Evolutionary conservation across 2,888 invertebrate genomes (phyloP).

Genomic region (Hesperia comma): DNA sequence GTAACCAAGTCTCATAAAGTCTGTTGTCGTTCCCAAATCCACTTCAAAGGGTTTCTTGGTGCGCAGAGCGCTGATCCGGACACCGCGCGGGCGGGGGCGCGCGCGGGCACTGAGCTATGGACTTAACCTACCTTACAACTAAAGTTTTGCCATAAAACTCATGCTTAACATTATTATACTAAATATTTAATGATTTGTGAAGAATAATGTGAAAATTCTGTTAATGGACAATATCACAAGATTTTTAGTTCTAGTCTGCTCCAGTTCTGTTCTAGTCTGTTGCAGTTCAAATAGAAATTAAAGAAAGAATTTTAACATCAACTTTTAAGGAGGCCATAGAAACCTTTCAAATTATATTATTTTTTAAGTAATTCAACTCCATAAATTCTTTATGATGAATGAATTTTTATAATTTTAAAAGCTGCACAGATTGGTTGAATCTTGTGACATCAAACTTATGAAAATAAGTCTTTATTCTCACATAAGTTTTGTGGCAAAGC

Average conservation of each 20-base stretch:
- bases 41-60: slow-evolving; percentile 71
- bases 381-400: no score
- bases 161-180: slow-evolving; percentile 8
- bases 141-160: slow-evolving; percentile 45
- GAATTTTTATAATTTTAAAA: no score
- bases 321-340: no score
- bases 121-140: slow-evolving; percentile 61
- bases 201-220: background rate
- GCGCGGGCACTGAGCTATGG: slow-evolving; percentile 75
- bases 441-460: background rate
- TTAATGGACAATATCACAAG: background rate
- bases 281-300: no score
- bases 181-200: background rate
- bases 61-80: slow-evolving; percentile 65
- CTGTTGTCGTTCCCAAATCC: slow-evolving; percentile 42
- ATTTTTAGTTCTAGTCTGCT: background rate
- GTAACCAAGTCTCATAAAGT: slow-evolving; percentile 4
- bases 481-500: slow-evolving; percentile 44
- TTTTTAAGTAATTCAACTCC: no score
- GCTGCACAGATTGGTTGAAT: no score
- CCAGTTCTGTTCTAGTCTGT: background rate
- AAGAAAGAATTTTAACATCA: no score
- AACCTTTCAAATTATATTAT: no score
- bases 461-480: background rate
- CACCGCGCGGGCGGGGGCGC: slow-evolving; percentile 76